Percentiles rank a stretch among this genome's conserved stretches.
Evolutionary conservation across 2,888 invertebrate genomes (phyloP).

Genomic region (Sabellastarte sp.): DNA sequence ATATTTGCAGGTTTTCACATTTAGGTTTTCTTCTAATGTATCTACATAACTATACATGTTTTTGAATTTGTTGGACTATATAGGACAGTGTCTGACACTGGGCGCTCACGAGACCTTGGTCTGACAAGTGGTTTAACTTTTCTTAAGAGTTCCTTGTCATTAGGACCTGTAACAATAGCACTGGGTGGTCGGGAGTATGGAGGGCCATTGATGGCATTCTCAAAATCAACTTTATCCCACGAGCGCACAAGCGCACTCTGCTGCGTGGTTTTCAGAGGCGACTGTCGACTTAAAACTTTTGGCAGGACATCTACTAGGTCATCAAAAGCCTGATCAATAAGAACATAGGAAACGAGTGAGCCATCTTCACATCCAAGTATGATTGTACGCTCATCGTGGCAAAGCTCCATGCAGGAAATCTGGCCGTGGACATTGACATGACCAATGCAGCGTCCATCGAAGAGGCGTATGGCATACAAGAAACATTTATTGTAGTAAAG

Average conservation of each 20-base stretch:
- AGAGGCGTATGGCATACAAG: conserved; percentile 37
- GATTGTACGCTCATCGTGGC: conserved; percentile 49
- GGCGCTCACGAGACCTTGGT: conserved; percentile 18
- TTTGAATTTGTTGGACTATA: conserved; percentile 38
- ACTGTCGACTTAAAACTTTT: conserved; percentile 12
- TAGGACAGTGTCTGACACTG: conserved; percentile 39
- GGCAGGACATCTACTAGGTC: conserved; percentile 12
- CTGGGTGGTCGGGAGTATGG: conserved; percentile 46
- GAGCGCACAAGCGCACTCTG: conserved; percentile 18
- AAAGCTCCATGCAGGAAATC: conserved; percentile 33
- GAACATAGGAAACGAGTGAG: conserved; percentile 44
- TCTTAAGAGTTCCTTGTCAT: conserved; percentile 39
- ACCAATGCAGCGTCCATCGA: conserved; percentile 40
- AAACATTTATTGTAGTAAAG: conserved; percentile 37
- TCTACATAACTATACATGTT: conserved; percentile 41
- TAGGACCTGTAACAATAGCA: conserved; percentile 31
- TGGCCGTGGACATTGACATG: conserved; percentile 45
- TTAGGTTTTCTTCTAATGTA: no score
- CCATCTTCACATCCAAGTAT: conserved; percentile 54
- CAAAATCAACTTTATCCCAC: conserved; percentile 46
- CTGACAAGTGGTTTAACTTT: conserved; percentile 39
- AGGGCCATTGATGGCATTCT: conserved; percentile 22
- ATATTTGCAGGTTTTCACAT: no score
- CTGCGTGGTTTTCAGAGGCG: neutral
- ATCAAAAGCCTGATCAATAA: conserved; percentile 39